phyloP scores from a whole-genome alignment of 2,113 vertebrate species.

The Macroglossus sobrinus region DNA sequence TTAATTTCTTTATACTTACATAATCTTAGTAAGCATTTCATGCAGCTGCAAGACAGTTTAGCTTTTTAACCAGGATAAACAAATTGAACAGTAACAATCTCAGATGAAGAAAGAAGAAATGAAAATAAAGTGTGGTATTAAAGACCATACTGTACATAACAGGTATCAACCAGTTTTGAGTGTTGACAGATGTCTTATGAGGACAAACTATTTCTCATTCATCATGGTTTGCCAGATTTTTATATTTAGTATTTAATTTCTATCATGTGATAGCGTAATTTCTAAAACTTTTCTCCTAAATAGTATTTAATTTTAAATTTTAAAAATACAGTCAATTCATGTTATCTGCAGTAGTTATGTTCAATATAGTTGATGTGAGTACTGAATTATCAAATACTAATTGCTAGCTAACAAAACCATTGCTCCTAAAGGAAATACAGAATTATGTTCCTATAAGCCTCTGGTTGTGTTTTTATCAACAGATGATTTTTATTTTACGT shows the following conservation, averaged over 20 bases:
- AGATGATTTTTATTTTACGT: not conserved
- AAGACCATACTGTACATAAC: not conserved
- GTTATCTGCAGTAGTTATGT: not conserved
- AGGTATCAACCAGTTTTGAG: not conserved
- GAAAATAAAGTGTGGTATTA: not conserved
- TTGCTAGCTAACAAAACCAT: not conserved
- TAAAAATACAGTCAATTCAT: not conserved
- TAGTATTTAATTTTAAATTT: not conserved
- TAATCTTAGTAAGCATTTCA: slow-evolving; percentile 2
- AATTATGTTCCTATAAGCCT: not conserved
- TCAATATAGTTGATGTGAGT: not conserved
- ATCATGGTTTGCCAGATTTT: not conserved
- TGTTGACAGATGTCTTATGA: not conserved
- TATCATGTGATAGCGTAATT: not conserved
- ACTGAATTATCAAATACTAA: not conserved
- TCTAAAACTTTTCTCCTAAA: not conserved
- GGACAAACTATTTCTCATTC: not conserved
- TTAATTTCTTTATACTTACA: slow-evolving; percentile 8
- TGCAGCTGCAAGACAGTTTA: not conserved
- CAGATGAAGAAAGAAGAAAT: not conserved
- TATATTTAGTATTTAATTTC: slow-evolving; percentile 18
- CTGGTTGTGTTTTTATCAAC: not conserved
- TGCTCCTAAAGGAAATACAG: not conserved
- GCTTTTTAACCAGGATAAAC: not conserved
- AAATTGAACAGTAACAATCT: not conserved